Conservation (phyloP, 1,140 invertebrate species). For the Metaphire vulgaris region DNA sequence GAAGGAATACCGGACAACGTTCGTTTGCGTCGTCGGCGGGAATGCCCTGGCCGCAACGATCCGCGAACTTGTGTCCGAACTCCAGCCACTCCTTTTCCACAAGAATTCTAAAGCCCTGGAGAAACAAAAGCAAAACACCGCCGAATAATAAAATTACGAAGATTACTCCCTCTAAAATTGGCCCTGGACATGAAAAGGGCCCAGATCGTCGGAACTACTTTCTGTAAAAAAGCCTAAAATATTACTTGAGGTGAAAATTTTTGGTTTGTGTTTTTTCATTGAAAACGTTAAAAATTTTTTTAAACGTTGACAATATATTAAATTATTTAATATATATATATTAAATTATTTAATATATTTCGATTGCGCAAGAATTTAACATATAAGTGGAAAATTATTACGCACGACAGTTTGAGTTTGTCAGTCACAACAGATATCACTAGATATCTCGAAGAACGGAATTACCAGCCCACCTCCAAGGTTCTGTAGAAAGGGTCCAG, state of each 20-base stretch:
- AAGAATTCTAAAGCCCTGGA: conserved; percentile 79
- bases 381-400: neutral
- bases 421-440: conserved; percentile 5
- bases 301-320: neutral
- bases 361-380: neutral
- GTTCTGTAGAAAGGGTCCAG: conserved; percentile 90
- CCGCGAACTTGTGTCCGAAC: conserved; percentile 94
- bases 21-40: conserved; percentile 80
- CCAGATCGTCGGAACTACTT: no score
- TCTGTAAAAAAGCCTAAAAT: no score
- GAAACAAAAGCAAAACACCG: conserved; percentile 31
- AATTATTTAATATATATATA: neutral
- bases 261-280: no score
- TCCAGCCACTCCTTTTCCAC: conserved; percentile 92
- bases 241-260: no score
- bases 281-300: conserved; percentile 15
- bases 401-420: neutral
- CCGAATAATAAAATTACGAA: no score
- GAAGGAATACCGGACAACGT: conserved; percentile 89
- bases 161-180: no score
- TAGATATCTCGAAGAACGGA: no score
- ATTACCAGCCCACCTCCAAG: conserved; percentile 75
- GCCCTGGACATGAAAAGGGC: conserved; percentile 13
- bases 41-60: conserved; percentile 79
- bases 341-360: no score